phyloP scores from a whole-genome alignment of 2,113 vertebrate genomes.

The Picathartes gymnocephalus region DNA sequence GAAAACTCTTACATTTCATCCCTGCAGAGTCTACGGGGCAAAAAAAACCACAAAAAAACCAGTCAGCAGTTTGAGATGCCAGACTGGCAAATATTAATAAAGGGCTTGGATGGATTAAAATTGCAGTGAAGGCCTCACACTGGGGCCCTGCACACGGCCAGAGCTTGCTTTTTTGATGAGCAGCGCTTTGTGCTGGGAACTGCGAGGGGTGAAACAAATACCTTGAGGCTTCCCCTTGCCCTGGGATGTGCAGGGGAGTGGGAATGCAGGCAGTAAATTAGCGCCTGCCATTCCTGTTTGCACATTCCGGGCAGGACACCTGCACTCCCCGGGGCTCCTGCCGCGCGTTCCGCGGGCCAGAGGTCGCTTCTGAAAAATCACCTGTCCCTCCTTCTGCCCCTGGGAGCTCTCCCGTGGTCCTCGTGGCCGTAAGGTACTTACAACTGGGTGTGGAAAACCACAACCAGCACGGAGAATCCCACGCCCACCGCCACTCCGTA shows the following conservation, averaged over 20 bases:
- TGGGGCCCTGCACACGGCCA: neutral
- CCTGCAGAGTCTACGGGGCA: neutral
- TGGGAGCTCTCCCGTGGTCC: neutral
- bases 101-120: neutral
- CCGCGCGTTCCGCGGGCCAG: neutral
- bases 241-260: constrained; percentile 18
- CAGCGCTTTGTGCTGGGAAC: neutral
- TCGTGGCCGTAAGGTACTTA: constrained; percentile 60
- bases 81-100: neutral
- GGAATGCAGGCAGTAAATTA: constrained; percentile 34
- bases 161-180: neutral
- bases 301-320: constrained; percentile 50
- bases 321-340: constrained; percentile 47
- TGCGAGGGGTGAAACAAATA: neutral
- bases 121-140: accelerated
- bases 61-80: neutral
- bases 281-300: constrained; percentile 57
- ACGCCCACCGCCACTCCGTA: constrained; percentile 90
- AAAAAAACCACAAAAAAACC: neutral
- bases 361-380: neutral
- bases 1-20: neutral
- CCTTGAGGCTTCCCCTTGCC: neutral
- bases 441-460: constrained; percentile 94
- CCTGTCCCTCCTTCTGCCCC: neutral
- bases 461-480: constrained; percentile 85